A percentile compares a stretch with the other conserved stretches of the same genome.
phyloP scores from a whole-genome alignment of 2,113 vertebrate species.

The Calyptomena viridis region DNA sequence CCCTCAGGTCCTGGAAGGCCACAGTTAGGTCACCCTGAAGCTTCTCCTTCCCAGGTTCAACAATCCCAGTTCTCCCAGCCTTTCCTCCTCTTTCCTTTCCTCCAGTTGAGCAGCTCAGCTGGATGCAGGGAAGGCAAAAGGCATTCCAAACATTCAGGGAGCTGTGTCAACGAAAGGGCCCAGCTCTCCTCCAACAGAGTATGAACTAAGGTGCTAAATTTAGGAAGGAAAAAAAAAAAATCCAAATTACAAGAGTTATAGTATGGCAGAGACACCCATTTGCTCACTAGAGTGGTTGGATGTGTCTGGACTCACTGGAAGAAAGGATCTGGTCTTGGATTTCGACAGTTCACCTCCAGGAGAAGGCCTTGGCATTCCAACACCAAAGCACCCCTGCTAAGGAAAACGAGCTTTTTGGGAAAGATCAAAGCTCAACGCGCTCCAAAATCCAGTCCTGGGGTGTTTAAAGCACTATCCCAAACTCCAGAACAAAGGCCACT shows the following conservation, averaged over 20 bases:
- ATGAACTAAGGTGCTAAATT: neutral
- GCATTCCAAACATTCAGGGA: neutral
- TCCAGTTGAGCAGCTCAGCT: neutral
- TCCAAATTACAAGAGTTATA: neutral
- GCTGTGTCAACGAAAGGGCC: neutral
- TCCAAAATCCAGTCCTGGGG: neutral
- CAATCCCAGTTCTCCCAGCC: neutral
- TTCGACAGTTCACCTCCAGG: neutral
- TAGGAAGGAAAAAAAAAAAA: neutral
- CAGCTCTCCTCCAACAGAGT: neutral
- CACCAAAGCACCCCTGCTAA: conserved; percentile 14
- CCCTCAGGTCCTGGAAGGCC: neutral
- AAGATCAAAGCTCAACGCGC: neutral
- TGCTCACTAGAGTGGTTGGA: neutral
- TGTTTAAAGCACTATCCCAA: neutral
- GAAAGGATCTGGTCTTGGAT: neutral
- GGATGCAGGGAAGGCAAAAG: neutral
- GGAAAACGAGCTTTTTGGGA: neutral
- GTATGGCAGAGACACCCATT: neutral
- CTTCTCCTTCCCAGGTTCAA: neutral
- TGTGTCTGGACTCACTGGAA: neutral
- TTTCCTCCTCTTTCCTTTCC: too few species aligned
- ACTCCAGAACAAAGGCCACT: neutral
- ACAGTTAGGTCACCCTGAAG: rapidly evolving
- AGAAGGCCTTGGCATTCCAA: neutral